A percentile compares a stretch with the other conserved stretches of the same genome.
Conservation (phyloP, 1,140 invertebrate species). For the Sinella curviseta region DNA sequence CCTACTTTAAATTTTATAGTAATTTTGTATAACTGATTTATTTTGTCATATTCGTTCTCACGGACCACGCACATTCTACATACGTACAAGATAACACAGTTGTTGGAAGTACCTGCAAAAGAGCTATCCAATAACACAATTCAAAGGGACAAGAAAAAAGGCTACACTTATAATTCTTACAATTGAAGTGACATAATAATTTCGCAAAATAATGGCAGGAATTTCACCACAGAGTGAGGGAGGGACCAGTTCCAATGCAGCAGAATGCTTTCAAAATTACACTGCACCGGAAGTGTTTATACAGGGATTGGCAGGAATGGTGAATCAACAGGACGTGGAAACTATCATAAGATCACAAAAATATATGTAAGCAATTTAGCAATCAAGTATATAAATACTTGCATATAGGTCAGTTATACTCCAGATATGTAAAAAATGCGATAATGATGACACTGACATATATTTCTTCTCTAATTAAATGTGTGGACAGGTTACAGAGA, state of each 20-base stretch:
- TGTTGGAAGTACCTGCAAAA: no score
- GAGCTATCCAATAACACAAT: no score
- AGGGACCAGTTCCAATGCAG: constrained; percentile 57
- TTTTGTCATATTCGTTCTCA: no score
- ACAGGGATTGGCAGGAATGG: constrained; percentile 82
- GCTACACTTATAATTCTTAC: background rate
- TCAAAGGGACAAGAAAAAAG: no score
- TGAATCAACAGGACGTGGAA: constrained; percentile 87
- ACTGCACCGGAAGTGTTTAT: constrained; percentile 87
- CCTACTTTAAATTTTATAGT: no score
- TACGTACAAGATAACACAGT: no score
- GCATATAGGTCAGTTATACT: background rate
- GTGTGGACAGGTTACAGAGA: constrained; percentile 75
- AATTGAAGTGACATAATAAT: background rate
- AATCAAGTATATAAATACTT: background rate
- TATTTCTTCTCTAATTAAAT: background rate
- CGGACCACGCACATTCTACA: no score
- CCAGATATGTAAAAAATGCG: no score
- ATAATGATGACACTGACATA: no score
- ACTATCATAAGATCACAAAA: constrained; percentile 87
- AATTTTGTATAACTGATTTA: no score
- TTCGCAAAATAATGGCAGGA: background rate
- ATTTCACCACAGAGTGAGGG: constrained; percentile 39
- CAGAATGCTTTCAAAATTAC: constrained; percentile 85
- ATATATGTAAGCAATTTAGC: constrained; percentile 79